A percentile compares a stretch with the other conserved stretches of the same genome.
These are phyloP conservation scores for Poecilia latipinna DNA, from an alignment of 2,113 vertebrate genomes.

Conservation along the genomic window DNA sequence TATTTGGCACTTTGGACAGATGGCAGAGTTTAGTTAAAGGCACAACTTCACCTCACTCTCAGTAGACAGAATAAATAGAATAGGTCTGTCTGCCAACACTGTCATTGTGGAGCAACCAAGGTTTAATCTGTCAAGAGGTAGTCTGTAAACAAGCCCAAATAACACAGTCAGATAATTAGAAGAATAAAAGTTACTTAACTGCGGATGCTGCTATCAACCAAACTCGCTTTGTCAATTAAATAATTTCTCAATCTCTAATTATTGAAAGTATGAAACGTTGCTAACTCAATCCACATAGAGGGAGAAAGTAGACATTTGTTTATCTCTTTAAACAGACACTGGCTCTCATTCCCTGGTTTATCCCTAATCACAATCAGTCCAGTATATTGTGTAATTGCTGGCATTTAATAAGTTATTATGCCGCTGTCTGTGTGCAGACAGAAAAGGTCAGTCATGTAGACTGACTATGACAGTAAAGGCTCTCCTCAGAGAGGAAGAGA, in stretches of 20 bases:
- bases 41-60: not conserved
- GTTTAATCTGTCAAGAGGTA: slow-evolving; percentile 23
- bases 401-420: not conserved
- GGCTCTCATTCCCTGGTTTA: slow-evolving; percentile 46
- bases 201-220: not conserved
- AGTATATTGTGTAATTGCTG: slow-evolving; percentile 10
- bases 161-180: slow-evolving; percentile 24
- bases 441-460: too few relatives aligned
- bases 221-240: not conserved
- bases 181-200: not conserved
- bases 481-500: slow-evolving; percentile 3
- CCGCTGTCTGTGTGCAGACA: not conserved
- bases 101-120: slow-evolving; percentile 28
- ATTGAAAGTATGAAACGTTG: not conserved
- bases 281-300: too few relatives aligned
- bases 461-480: slow-evolving; percentile 4
- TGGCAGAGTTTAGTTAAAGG: not conserved
- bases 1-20: not conserved
- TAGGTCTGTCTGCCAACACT: not conserved
- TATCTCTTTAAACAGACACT: not conserved
- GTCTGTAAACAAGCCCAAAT: slow-evolving; percentile 1
- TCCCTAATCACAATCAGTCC: not conserved
- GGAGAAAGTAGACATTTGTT: not conserved
- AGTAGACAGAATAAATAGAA: not conserved
- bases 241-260: too few relatives aligned